Base-by-base conservation (phyloP, 1,140 invertebrate genomes). In the Harpegnathos saltator region DNA sequence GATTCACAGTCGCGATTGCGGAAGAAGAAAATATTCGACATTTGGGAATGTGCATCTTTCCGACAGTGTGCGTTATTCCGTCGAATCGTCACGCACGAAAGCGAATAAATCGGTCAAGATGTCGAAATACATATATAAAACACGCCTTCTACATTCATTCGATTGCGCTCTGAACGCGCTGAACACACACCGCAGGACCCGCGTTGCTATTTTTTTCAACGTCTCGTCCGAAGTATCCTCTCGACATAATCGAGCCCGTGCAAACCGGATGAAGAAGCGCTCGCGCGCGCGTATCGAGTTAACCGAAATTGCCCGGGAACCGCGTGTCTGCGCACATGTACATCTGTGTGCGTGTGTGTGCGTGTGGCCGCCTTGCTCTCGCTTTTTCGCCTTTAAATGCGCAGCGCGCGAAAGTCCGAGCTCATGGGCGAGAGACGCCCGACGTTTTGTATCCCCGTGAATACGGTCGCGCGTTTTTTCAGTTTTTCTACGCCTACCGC, bases 81-180 rank as follows among this genome's bases (percentile, higher is more conserved):
- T 33, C 29, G 5, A 33, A 33, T 33, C 4, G 11, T 44, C 66
- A 29, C 29, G 19, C 26, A 24, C 24, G 3, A 12, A 58, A 19
- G 19, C 44, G 15, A 14, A 22, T 48, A 9, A 14, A 3, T 15
- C n/a, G 22, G 61, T 26, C 11, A 24, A 63, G 38, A 29, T 69
- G 54, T 50, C 33, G 50, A 69, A 52, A 58, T 71, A n/a, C n/a
- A n/a, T n/a, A n/a, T n/a, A 15, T 19, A 33, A 29, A 68, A 11
- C 1, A n/a, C n/a, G 9, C 9, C 1, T n/a, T 1, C 9, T 69
- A 29, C 19, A 9, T 26, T 68, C 0, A 69, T 1, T 26, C 15
- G 11, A 1, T 66, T 48, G 5, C 44, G 12, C 26, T 14, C 3
- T 24, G 22, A 24, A 26, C 7, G 7, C 48, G 15, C 33, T 69